Evolutionary conservation across 2,113 vertebrate genomes (phyloP).

Genomic region (Anolis sagrei): DNA sequence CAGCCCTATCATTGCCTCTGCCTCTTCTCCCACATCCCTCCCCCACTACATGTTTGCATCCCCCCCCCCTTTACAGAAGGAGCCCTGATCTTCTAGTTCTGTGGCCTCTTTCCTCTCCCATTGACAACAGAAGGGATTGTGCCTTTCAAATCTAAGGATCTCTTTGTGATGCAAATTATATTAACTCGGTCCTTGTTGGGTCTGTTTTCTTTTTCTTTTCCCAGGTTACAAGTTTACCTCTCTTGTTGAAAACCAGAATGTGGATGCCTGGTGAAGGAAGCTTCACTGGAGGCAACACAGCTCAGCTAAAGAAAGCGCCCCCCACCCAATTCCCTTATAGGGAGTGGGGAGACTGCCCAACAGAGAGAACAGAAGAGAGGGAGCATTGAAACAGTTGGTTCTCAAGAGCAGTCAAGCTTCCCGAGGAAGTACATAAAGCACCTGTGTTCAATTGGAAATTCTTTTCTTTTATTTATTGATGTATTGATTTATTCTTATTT

Average conservation of each 20-base stretch:
- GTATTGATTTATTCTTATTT: no score
- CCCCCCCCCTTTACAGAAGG: neutral
- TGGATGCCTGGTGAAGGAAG: slow-evolving; percentile 9
- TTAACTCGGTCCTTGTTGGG: slow-evolving; percentile 36
- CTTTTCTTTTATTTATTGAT: no score
- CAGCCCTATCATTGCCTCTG: neutral
- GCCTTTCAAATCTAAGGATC: slow-evolving; percentile 71
- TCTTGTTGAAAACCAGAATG: slow-evolving; percentile 40
- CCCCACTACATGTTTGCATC: neutral
- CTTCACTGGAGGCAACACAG: no score
- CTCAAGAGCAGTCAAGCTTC: neutral
- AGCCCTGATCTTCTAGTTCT: neutral
- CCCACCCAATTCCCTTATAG: neutral
- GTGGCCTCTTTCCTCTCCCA: slow-evolving; percentile 22
- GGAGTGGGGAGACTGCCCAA: no score
- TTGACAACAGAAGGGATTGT: slow-evolving; percentile 17
- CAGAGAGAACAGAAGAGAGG: no score
- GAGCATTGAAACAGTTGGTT: no score
- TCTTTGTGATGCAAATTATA: slow-evolving; percentile 69
- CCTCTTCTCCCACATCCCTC: neutral
- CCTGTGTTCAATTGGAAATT: neutral
- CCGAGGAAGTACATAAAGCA: neutral
- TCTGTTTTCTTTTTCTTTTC: slow-evolving; percentile 45
- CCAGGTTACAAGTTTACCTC: slow-evolving; percentile 54
- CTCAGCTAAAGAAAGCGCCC: neutral